Evolutionary conservation across 2,888 invertebrate species (phyloP).

Genomic region (Agriotes lineatus): DNA sequence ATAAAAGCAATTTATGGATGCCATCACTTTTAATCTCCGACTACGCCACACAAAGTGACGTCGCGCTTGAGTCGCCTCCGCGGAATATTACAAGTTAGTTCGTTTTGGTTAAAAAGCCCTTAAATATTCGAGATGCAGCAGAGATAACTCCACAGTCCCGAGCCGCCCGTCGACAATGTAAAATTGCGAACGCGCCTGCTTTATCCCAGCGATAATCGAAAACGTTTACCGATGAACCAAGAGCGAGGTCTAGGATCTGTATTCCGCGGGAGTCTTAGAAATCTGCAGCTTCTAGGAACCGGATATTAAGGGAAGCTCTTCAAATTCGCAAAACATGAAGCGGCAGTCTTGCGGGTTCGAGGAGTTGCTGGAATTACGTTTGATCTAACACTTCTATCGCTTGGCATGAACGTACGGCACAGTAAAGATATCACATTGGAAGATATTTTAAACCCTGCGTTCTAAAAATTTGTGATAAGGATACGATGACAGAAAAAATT

Average conservation of each 20-base stretch:
- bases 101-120: neutral
- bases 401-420: too few relatives aligned
- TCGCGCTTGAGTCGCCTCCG: neutral
- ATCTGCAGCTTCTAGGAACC: constrained; percentile 9
- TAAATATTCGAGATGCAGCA: neutral
- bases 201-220: too few relatives aligned
- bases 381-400: too few relatives aligned
- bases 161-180: neutral
- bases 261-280: neutral
- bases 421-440: too few relatives aligned
- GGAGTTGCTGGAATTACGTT: too few relatives aligned
- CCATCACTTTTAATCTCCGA: constrained; percentile 16
- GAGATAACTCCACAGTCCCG: neutral
- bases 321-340: too few relatives aligned
- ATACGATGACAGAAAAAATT: too few relatives aligned
- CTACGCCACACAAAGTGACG: constrained; percentile 1
- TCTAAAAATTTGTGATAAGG: too few relatives aligned
- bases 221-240: neutral
- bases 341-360: too few relatives aligned
- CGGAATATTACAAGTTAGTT: neutral
- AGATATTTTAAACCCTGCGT: too few relatives aligned
- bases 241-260: neutral
- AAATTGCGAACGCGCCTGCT: too few relatives aligned
- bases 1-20: constrained; percentile 24
- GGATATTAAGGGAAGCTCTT: constrained; percentile 6